These are phyloP conservation scores for Eptesicus fuscus DNA, from an alignment of 2,113 vertebrate species.

Conservation along the genomic window DNA sequence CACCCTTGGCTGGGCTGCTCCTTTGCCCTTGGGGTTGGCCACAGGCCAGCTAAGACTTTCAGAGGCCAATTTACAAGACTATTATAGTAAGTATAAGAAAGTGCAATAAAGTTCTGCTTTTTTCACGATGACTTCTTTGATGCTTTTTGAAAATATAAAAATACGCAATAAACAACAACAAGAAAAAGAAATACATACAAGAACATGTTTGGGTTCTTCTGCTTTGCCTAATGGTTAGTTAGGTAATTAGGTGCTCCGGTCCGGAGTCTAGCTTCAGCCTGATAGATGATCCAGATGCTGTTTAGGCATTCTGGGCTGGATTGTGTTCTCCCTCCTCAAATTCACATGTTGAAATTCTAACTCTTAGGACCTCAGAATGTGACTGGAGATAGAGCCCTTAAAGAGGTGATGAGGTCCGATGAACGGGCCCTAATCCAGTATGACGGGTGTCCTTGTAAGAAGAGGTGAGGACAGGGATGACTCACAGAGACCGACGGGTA, in stretches of 20 bases:
- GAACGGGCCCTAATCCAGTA: background rate
- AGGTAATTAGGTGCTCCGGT: background rate
- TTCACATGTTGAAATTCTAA: background rate
- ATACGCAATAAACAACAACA: background rate
- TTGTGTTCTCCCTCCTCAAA: background rate
- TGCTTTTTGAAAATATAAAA: background rate
- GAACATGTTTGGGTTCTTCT: background rate
- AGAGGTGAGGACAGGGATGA: background rate
- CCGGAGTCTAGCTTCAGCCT: background rate
- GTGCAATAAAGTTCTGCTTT: background rate
- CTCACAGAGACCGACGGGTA: fast-evolving
- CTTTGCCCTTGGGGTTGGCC: background rate
- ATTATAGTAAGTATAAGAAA: background rate
- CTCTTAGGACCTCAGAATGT: background rate
- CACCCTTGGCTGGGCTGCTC: background rate
- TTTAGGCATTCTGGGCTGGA: background rate
- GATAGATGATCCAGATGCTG: background rate
- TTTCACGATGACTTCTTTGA: background rate
- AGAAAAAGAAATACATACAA: background rate
- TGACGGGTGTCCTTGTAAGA: background rate
- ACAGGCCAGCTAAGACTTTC: background rate
- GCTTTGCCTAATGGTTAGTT: background rate
- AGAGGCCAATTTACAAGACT: background rate
- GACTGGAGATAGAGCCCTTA: background rate
- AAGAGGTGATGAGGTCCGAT: background rate